phyloP scores from a whole-genome alignment of 1,140 invertebrate genomes.

The Ruditapes philippinarum region DNA sequence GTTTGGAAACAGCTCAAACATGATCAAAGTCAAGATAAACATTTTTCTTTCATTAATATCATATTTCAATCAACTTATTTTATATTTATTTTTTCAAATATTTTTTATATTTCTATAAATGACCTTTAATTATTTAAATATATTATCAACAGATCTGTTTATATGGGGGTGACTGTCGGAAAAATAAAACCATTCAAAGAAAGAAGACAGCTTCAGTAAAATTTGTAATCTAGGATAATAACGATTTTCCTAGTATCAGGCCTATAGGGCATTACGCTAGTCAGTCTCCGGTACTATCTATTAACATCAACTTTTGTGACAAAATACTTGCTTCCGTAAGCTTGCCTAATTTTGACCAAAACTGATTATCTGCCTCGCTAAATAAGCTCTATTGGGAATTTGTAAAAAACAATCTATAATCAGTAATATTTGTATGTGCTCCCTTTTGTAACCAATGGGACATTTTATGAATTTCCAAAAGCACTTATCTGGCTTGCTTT shows the following conservation, averaged over 20 bases:
- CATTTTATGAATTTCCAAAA: background rate
- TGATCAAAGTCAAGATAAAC: no score
- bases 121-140: no score
- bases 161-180: no score
- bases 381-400: slow-evolving; percentile 21
- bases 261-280: background rate
- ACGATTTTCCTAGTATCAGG: background rate
- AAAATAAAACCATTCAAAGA: no score
- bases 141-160: no score
- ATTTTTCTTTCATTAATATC: no score
- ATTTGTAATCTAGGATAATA: slow-evolving; percentile 13
- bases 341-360: slow-evolving; percentile 53
- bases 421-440: background rate
- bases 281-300: slow-evolving; percentile 2
- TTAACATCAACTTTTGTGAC: slow-evolving; percentile 26
- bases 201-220: no score
- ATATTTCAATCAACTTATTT: no score
- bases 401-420: slow-evolving; percentile 26
- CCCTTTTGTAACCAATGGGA: slow-evolving; percentile 16
- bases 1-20: no score
- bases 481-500: slow-evolving; percentile 23
- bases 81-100: no score
- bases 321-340: slow-evolving; percentile 28
- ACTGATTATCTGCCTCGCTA: slow-evolving; percentile 44
- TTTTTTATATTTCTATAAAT: no score